phyloP scores from a whole-genome alignment of 2,113 vertebrate genomes.

The Actenoides hombroni region DNA sequence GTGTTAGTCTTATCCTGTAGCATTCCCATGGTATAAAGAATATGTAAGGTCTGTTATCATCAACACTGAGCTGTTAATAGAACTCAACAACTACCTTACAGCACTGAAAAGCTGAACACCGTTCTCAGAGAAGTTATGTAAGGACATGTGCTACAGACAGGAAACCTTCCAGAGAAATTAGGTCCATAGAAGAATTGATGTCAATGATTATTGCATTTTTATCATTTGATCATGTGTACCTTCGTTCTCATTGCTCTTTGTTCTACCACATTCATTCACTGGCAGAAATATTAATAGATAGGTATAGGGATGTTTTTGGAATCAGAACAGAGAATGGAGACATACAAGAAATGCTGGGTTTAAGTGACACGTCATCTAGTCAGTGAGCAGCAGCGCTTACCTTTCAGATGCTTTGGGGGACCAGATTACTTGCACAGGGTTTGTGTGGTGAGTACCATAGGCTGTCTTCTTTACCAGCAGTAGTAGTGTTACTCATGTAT shows the following conservation, averaged over 20 bases:
- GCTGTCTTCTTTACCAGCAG: neutral
- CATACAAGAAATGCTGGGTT: neutral
- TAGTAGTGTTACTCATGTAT: neutral
- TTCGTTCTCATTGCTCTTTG: neutral
- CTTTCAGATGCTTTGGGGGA: neutral
- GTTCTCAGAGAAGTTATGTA: neutral
- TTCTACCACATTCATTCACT: neutral
- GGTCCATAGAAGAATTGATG: neutral
- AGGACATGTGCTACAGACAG: neutral
- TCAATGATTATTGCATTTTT: conserved; percentile 4
- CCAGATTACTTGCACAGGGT: neutral
- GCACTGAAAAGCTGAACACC: neutral
- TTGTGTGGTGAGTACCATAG: neutral
- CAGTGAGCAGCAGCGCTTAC: neutral
- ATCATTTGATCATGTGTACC: neutral
- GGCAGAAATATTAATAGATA: neutral
- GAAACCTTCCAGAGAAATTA: neutral
- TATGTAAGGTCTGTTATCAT: neutral
- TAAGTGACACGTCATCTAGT: neutral
- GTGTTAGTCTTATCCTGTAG: neutral
- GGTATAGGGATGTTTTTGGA: neutral
- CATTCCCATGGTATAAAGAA: neutral
- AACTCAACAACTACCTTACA: neutral
- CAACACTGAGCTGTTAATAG: neutral
- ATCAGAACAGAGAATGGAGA: neutral